Base-by-base conservation (phyloP, 2,888 invertebrate genomes). In the Erebia palarica region DNA sequence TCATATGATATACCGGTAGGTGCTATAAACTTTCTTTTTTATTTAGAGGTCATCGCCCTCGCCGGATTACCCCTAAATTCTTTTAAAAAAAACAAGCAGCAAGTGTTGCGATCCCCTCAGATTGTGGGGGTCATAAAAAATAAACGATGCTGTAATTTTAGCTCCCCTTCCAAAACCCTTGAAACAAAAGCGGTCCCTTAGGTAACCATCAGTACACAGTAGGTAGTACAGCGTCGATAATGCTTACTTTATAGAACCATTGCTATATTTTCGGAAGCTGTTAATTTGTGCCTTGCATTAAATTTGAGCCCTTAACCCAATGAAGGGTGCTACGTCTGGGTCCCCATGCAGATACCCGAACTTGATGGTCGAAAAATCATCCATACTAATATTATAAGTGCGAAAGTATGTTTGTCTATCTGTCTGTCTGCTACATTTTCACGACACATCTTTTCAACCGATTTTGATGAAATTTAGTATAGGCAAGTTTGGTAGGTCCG, bases 161-260 rank as follows among this genome's bases (percentile, higher is more conserved):
- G 80, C 80, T 82, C 82, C 79, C 81, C 81, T 78, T 80, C 73
- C 79, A 80, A 78, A 81, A 81, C 66, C 68, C 68, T 72, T 67
- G 66, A 73, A 75, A 76, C 74, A 74, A 74, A 47, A 70, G 73
- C 36, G 75, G 70, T 61, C 72, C 74, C 72, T 66, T 53, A 68
- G 72, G 72, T 69, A 72, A 49, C 69, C 42, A 55, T 57, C n/a
- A 36, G 57, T 58, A 47, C 44, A 49, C 47, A 9, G 60, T 61
- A 61, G 11, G 42, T 11, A 16, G 42, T 11, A 16, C 36, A 57
- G 36, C 16, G 16, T 18, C 7, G 49, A 27, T 55, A 53, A 55
- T 42, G 49, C 21, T 49, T 63, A 63, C 63, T 60, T 60, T 42
- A n/a, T 11, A 60, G 42, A 16, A 60, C 57, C 53, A 59, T 27